Base-by-base conservation (phyloP, 1,140 invertebrate species). In the Zaprionus ornatus region DNA sequence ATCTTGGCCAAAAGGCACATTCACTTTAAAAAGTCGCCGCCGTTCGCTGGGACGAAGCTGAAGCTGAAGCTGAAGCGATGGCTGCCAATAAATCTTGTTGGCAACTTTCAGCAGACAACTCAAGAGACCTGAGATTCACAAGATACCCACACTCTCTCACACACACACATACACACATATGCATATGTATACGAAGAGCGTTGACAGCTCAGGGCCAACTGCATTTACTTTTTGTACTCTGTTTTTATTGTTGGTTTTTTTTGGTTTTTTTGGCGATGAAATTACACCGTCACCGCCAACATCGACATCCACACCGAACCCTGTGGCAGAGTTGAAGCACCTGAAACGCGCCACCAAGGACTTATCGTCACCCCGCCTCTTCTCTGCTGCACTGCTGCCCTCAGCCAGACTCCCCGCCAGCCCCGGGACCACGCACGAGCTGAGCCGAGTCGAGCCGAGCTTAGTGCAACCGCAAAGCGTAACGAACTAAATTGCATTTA, bases 401-500 rank as follows among this genome's bases (percentile, higher is more conserved):
- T 37, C 35, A 37, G 35, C 23, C 32, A 59, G 25, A 10, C 59
- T 12, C 64, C 29, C n/a, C 2, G 42, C 12, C 40, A n/a, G 37
- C 17, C 17, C 7, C 1, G 6, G n/a, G n/a, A 35, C 29, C 21
- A 54, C 21, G 3, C 23, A 15, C 25, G 5, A 21, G 21, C 21
- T 21, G 17, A 19, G 21, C 19, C 21, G 25, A 55, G 21, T 12
- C 25, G 45, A 45, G 7, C 59, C 40, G 40, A 62, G 72, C 60
- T 72, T 71, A 81, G 55, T 76, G 66, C 54, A 82, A 90, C 85
- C 85, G 56, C 85, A 90, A 61, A 77, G 72, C 81, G 85, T 90
- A 90, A 90, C 85, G 85, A 90, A 90, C 85, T 90, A 90, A 90
- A 90, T 90, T 90, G 81, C 85, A 90, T 86, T 86, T 87, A 73